Evolutionary conservation across 1,140 invertebrate species (phyloP), one percentile per base, ranked within the genome.

Genomic region (Eriosoma lanigerum): DNA sequence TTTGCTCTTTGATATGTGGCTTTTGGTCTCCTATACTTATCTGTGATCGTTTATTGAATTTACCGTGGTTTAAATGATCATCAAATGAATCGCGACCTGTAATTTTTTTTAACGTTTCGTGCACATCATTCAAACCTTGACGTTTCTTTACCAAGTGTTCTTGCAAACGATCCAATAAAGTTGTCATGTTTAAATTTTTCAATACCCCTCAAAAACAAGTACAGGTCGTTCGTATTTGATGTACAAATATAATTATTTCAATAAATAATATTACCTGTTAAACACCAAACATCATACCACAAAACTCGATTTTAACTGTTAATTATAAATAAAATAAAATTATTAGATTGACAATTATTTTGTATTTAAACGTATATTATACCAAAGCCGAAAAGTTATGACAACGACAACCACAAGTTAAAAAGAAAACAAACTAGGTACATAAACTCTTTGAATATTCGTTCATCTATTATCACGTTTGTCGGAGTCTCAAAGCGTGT

Each of bases 71-170:
- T n/a, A 21, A n/a, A 29, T 70, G 50, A 24, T 68, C 68, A 73
- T 81, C 66, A 81, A 68, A 68, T 1, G 44, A 46, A 58, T 81
- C 62, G 32, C 80, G 62, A n/a, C 80, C 80, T 19, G 80, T 81
- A 38, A 81, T 72, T 58, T 72, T 68, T 60, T 81, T 81, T 21
- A 81, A 29, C 0, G 64, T 72, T 72, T 81, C 80, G 9, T 81
- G 64, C 12, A 81, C 80, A 58, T 72, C 68, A 44, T 48, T 68
- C 29, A 81, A 72, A 8, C 68, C 80, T 62, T 78, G 75, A 3
- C 75, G 75, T 48, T 78, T 78, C 12, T 78, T 78, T 6, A 78
- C 75, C 21, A 78, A 48, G 8, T 78, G 75, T 60, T 78, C 75
- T 78, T 78, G 75, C 32, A 78, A 78, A 46, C 75, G 75, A 50